Conservation (phyloP, 1,140 invertebrate species). For the Panulirus ornatus region DNA sequence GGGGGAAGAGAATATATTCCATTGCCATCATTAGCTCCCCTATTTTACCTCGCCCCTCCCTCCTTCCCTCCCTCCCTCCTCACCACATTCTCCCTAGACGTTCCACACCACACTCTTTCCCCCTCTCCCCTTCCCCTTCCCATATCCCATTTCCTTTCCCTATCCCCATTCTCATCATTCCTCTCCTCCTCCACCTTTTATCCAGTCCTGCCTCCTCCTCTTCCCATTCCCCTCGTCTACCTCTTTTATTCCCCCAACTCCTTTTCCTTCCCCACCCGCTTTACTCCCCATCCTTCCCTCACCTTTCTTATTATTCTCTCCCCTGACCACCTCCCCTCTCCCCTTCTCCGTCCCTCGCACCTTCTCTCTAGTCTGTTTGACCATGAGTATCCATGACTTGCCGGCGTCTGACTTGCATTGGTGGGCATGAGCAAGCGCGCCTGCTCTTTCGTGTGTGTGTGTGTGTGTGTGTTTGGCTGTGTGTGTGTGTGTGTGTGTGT, state of each 20-base stretch:
- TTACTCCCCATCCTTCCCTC: not conserved
- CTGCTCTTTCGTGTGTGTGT: not conserved
- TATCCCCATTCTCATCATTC: not conserved
- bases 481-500: slow-evolving; percentile 2
- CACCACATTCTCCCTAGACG: not conserved
- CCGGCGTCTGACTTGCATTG: too few relatives aligned
- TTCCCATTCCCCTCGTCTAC: not conserved
- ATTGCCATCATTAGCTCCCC: too few relatives aligned
- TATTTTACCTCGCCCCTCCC: not conserved
- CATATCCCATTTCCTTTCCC: not conserved
- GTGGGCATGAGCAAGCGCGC: not conserved
- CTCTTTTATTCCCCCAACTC: not conserved
- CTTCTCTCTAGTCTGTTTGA: not conserved
- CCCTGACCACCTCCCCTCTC: not conserved
- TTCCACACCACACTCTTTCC: too few relatives aligned
- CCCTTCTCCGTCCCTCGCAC: not conserved
- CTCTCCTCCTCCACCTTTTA: not conserved
- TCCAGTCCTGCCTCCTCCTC: not conserved
- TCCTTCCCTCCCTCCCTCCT: not conserved
- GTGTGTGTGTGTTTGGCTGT: not conserved
- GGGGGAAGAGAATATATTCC: too few relatives aligned
- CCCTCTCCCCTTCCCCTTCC: not conserved
- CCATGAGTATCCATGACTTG: too few relatives aligned
- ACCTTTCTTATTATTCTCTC: not conserved
- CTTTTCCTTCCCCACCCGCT: not conserved